Conservation (phyloP, 2,113 vertebrate genomes). For the Tetrax tetrax region DNA sequence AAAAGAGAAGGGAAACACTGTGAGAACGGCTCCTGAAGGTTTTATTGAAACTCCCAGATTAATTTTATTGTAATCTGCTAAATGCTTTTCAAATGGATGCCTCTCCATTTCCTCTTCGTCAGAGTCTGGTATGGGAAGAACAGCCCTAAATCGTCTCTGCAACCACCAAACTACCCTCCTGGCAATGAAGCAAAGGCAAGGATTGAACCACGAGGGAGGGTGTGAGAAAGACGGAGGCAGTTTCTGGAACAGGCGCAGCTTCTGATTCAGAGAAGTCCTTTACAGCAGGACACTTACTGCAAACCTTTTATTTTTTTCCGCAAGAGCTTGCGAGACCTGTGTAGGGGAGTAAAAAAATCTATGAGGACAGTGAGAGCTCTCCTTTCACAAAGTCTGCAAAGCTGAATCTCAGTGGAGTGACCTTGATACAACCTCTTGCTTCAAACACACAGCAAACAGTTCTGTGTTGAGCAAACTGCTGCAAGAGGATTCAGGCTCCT, state of each 20-base stretch:
- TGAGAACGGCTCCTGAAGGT: background rate
- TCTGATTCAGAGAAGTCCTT: background rate
- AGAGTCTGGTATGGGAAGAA: background rate
- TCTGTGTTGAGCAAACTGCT: background rate
- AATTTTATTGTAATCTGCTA: background rate
- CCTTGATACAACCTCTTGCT: conserved; percentile 46
- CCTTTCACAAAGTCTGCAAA: background rate
- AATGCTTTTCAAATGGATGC: background rate
- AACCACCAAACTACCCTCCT: background rate
- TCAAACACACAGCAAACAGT: background rate
- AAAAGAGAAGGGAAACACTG: background rate
- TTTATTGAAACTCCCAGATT: background rate
- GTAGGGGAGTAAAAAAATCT: background rate
- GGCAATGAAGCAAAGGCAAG: background rate
- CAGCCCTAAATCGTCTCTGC: background rate
- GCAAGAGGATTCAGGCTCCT: background rate
- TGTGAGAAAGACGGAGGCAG: background rate
- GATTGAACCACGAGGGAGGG: background rate
- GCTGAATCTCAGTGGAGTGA: background rate
- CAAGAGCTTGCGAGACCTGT: background rate
- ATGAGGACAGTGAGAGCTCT: background rate
- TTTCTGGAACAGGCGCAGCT: background rate
- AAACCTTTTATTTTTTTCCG: background rate
- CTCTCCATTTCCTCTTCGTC: background rate
- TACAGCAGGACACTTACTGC: background rate